phyloP scores from a whole-genome alignment of 2,797 vertebrate genomes.

The Liasis olivaceus region DNA sequence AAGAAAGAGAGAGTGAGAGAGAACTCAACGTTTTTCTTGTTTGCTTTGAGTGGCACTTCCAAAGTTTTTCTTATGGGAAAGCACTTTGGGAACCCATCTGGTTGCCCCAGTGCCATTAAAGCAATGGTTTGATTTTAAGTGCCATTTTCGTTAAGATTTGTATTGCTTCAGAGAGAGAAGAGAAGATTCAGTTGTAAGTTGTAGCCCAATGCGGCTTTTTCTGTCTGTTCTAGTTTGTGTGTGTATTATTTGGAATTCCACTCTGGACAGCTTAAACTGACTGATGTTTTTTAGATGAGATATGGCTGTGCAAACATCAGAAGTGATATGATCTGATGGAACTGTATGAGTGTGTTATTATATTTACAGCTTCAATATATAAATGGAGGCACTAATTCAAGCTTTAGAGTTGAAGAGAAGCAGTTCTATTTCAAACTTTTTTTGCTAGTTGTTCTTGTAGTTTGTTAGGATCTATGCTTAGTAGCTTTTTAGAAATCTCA shows the following conservation, averaged over 20 bases:
- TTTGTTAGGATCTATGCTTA: not conserved
- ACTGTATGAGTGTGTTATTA: constrained; percentile 33
- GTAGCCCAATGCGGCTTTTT: constrained; percentile 19
- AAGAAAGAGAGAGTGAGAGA: not conserved
- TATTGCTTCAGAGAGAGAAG: not conserved
- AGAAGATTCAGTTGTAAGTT: constrained; percentile 16
- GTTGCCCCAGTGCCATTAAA: constrained; percentile 30
- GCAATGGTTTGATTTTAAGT: constrained; percentile 24
- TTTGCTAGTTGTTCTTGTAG: not conserved
- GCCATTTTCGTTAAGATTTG: constrained; percentile 18
- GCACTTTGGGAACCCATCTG: constrained; percentile 20
- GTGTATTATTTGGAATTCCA: not conserved
- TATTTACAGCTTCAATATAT: constrained; percentile 34
- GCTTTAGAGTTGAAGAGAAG: constrained; percentile 53
- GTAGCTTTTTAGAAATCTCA: not conserved
- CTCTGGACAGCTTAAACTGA: constrained; percentile 17
- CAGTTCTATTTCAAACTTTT: constrained; percentile 9
- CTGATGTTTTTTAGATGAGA: constrained; percentile 29
- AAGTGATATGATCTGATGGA: constrained; percentile 35
- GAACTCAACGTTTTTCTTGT: constrained; percentile 17
- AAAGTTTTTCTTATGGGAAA: not conserved
- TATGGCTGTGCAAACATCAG: constrained; percentile 29
- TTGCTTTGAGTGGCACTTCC: constrained; percentile 19
- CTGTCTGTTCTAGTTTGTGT: not conserved
- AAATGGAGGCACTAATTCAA: constrained; percentile 54